Conservation (phyloP, 2,888 invertebrate genomes). For the Cantharis rustica region DNA sequence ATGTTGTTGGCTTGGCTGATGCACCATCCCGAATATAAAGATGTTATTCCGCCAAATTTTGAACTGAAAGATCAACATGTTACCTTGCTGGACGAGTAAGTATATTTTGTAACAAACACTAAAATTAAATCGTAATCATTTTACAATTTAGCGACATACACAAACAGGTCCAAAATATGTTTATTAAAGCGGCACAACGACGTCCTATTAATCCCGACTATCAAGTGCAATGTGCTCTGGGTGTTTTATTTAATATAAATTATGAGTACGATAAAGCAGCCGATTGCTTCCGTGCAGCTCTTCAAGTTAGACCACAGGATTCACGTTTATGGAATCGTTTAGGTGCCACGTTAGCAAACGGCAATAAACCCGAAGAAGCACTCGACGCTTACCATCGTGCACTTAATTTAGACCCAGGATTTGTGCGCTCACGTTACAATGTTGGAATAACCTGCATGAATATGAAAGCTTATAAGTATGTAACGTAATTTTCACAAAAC, state of each 20-base stretch:
- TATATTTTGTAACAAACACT: conserved; percentile 15
- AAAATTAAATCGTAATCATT: conserved; percentile 13
- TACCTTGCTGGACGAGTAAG: conserved; percentile 58
- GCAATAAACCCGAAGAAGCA: conserved; percentile 92
- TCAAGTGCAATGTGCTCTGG: conserved; percentile 91
- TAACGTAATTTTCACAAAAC: conserved; percentile 2
- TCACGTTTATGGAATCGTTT: conserved; percentile 95
- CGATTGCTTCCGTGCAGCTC: conserved; percentile 91
- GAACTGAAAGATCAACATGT: conserved; percentile 57
- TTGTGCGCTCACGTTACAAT: conserved; percentile 95
- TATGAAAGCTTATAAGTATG: conserved; percentile 76
- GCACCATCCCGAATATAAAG: conserved; percentile 80
- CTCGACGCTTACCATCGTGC: conserved; percentile 95
- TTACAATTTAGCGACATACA: conserved; percentile 57
- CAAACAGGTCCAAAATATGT: conserved; percentile 74
- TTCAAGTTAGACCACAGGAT: conserved; percentile 83
- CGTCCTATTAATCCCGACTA: conserved; percentile 78
- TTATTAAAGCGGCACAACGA: conserved; percentile 78
- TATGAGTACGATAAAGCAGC: conserved; percentile 95
- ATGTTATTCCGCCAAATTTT: conserved; percentile 66
- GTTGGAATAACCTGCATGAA: conserved; percentile 98
- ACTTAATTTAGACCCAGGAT: conserved; percentile 89
- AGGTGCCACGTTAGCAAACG: conserved; percentile 96
- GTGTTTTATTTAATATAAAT: conserved; percentile 92
- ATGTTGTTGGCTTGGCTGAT: conserved; percentile 79